Evolutionary conservation across 2,113 vertebrate species (phyloP).

Genomic region (Leptobrachium leishanense): DNA sequence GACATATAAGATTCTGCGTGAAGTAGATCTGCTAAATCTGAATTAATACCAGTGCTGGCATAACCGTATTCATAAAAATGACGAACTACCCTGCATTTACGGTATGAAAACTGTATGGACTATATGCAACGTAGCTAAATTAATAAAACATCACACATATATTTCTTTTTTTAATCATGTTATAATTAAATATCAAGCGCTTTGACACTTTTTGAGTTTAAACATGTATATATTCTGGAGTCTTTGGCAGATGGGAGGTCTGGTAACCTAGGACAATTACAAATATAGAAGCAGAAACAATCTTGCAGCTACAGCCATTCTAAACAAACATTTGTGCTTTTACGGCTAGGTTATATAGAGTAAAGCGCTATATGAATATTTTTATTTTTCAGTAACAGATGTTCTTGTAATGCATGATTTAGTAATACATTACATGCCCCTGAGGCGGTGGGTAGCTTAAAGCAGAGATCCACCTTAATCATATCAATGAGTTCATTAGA

Average conservation of each 20-base stretch:
- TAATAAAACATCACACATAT: too few species aligned
- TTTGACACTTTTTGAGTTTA: neutral
- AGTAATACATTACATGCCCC: slow-evolving; percentile 43
- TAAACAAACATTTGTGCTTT: slow-evolving; percentile 20
- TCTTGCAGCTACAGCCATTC: slow-evolving; percentile 11
- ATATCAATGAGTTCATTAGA: slow-evolving; percentile 48
- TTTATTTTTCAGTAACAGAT: slow-evolving; percentile 35
- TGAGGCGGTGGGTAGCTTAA: slow-evolving; percentile 31
- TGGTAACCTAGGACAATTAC: slow-evolving; percentile 6
- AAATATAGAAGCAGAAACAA: neutral
- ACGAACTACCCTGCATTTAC: too few species aligned
- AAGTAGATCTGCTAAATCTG: too few species aligned
- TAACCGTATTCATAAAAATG: too few species aligned
- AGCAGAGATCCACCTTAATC: slow-evolving; percentile 46
- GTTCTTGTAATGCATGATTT: slow-evolving; percentile 43
- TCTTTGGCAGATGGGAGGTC: slow-evolving; percentile 1
- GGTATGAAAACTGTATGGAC: too few species aligned
- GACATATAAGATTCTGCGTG: too few species aligned
- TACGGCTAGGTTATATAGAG: slow-evolving; percentile 28
- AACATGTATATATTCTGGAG: slow-evolving; percentile 4
- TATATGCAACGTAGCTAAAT: too few species aligned
- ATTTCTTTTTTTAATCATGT: too few species aligned
- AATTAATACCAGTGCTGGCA: too few species aligned
- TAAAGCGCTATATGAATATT: slow-evolving; percentile 35
- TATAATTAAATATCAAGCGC: too few species aligned